Base-by-base conservation (phyloP, 23 tunicate genomes). In the Trididemnum miniatum region DNA sequence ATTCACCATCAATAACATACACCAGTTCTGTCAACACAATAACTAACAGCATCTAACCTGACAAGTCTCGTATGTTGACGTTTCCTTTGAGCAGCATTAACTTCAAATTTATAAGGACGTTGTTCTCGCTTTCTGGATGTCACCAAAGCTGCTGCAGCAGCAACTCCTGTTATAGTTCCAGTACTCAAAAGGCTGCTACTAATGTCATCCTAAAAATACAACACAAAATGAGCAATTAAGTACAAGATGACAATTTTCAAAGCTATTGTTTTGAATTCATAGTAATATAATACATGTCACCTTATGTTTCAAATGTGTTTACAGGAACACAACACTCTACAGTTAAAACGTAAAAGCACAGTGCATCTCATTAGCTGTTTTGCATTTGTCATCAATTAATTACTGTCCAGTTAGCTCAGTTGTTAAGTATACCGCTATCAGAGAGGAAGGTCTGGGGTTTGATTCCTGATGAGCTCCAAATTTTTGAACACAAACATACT, bases 121-220 rank as follows among this genome's bases (percentile, higher is more conserved):
- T 67, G 83, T 27, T 77, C 83, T 57, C 86, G 67, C 71, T 83
- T 80, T 15, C 86, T 77, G 26, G 87, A 65, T 18, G 98, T 75
- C 0, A 69, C 89, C 50, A 93, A 40, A 2, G 98, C 98, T 20
- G 98, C 92, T 29, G 98, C 98, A 7, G 98, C 98, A 35, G 93
- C 93, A 27, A 88, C 44, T 35, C 98, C 93, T 0, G 90, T 79
- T 52, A 88, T 88, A 0, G 98, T 88, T 4, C 98, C 98, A 65
- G 89, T 37, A 33, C 59, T 87, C 15, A 73, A 57, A 59, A 93
- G 76, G 24, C 87, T 72, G 24, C 37, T 84, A 33, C 94, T 88
- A 18, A 93, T 80, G 0, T 76, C 84, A 74, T 93, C 89, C 98
- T 93, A 74, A 32, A 73, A 67, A 30, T 67, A 20, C 3, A 69